phyloP scores from a whole-genome alignment of 2,888 invertebrate genomes.

The Nomada flava region DNA sequence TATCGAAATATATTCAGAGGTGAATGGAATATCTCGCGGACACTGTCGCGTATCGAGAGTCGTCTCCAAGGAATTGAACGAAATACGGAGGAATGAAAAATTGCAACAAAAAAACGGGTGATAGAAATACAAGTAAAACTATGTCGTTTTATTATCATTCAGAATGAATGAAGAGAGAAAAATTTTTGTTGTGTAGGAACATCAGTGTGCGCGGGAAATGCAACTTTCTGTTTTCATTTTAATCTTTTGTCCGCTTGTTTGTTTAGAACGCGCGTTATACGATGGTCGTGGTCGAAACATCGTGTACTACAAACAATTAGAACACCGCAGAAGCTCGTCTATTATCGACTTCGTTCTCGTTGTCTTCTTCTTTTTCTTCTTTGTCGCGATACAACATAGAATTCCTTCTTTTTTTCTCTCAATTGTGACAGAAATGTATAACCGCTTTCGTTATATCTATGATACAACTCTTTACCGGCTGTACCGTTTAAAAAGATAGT shows the following conservation, averaged over 20 bases:
- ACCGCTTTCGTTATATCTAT: slow-evolving; percentile 13
- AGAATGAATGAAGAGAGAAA: slow-evolving; percentile 30
- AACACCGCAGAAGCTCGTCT: slow-evolving; percentile 29
- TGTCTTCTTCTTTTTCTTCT: neutral
- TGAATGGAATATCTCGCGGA: slow-evolving; percentile 63
- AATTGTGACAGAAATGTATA: slow-evolving; percentile 23
- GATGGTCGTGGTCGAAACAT: slow-evolving; percentile 20
- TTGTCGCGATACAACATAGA: slow-evolving; percentile 2
- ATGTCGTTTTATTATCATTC: slow-evolving; percentile 1
- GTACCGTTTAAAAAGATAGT: slow-evolving; percentile 57
- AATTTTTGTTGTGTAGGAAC: slow-evolving; percentile 52
- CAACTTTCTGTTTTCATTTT: slow-evolving; percentile 7
- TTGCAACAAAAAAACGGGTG: neutral
- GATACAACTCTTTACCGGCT: slow-evolving; percentile 17
- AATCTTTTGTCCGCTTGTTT: neutral
- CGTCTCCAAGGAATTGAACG: slow-evolving; percentile 13
- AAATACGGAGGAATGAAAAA: slow-evolving; percentile 1
- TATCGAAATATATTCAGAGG: slow-evolving; percentile 46
- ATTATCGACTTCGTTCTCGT: neutral
- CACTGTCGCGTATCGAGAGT: slow-evolving; percentile 41
- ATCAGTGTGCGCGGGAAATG: slow-evolving; percentile 51
- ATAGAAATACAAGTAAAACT: slow-evolving; percentile 15
- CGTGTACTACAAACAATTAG: slow-evolving; percentile 7
- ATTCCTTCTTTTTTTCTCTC: slow-evolving; percentile 1
- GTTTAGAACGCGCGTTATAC: slow-evolving; percentile 29